Conservation (phyloP, 2,113 vertebrate genomes). For the Myrmecobius fasciatus region DNA sequence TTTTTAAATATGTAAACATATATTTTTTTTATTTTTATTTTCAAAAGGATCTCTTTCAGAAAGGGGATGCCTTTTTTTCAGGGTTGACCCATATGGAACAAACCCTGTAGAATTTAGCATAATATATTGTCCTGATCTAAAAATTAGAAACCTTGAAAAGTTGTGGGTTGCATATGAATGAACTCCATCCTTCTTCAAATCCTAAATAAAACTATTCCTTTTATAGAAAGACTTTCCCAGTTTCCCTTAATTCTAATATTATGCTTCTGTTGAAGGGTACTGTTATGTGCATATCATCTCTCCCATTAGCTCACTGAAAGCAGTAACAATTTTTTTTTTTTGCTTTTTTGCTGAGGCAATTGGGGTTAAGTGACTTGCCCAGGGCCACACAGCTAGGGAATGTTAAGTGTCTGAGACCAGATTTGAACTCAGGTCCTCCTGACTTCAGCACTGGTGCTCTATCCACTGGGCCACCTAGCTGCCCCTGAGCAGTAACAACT, state of each 20-base stretch:
- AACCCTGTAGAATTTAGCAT: neutral
- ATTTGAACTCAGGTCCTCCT: no score
- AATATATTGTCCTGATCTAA: neutral
- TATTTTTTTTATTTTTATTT: neutral
- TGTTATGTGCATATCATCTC: neutral
- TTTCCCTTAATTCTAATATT: neutral
- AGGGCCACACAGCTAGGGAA: no score
- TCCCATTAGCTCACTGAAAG: neutral
- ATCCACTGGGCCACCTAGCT: no score
- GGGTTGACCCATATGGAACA: neutral
- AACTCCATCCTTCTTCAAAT: neutral
- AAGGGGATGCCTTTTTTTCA: neutral
- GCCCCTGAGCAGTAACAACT: neutral
- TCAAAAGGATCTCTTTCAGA: neutral
- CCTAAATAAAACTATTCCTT: neutral
- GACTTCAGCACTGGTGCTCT: no score
- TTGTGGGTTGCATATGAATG: neutral
- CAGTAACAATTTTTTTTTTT: neutral
- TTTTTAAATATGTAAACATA: neutral
- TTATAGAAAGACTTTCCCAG: neutral
- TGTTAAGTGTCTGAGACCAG: no score
- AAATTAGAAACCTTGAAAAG: neutral
- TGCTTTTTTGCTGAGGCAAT: no score
- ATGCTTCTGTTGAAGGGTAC: neutral
- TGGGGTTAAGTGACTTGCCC: no score